Evolutionary conservation across 2,113 vertebrate genomes (phyloP).

Genomic region (Eulacestoma nigropectus): DNA sequence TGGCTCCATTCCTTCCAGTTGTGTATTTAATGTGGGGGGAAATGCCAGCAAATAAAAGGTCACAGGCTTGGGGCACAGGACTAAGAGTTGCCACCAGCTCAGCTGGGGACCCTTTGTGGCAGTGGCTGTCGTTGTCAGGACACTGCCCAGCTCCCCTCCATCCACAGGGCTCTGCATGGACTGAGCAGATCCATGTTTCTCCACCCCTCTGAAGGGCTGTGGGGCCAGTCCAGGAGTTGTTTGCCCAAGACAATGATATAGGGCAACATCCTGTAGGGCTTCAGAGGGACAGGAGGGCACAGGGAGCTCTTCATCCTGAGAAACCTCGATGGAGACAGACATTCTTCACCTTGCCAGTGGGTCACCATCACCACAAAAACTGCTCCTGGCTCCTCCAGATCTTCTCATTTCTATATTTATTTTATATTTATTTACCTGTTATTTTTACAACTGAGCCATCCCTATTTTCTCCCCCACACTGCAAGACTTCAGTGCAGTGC

Average conservation of each 20-base stretch:
- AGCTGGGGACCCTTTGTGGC: too few relatives aligned
- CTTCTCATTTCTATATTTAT: not conserved
- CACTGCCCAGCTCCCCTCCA: not conserved
- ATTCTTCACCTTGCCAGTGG: not conserved
- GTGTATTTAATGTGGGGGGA: not conserved
- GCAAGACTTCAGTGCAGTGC: not conserved
- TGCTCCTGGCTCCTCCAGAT: not conserved
- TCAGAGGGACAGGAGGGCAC: not conserved
- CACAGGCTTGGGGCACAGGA: not conserved
- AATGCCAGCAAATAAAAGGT: not conserved
- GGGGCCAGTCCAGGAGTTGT: not conserved
- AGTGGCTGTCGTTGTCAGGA: not conserved
- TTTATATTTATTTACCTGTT: not conserved
- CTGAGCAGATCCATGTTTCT: not conserved
- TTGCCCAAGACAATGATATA: not conserved
- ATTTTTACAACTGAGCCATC: not conserved
- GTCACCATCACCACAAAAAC: not conserved
- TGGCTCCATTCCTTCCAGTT: not conserved
- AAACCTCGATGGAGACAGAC: not conserved
- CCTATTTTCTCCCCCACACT: rapidly evolving
- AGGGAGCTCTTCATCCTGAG: not conserved
- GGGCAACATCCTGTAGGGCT: not conserved
- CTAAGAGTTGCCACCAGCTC: not conserved
- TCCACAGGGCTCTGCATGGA: not conserved
- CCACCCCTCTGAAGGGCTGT: not conserved